Evolutionary conservation across 1,140 invertebrate species (phyloP).

Genomic region (Rhyacophila brunnea): DNA sequence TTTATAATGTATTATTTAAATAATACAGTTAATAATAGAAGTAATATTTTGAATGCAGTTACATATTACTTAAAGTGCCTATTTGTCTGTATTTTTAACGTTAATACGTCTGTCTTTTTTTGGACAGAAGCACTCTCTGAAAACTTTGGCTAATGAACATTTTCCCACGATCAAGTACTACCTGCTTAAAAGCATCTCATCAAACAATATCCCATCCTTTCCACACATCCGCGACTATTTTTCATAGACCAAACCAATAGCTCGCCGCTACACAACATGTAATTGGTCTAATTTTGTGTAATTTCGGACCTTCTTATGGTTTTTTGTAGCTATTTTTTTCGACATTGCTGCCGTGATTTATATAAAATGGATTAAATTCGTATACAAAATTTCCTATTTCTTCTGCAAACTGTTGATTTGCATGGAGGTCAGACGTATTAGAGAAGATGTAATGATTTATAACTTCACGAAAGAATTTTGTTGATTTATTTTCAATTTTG

Average conservation of each 20-base stretch:
- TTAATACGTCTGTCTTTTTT: too few species aligned
- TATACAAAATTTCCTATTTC: conserved; percentile 4
- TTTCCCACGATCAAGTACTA: conserved; percentile 29
- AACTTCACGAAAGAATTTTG: too few species aligned
- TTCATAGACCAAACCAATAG: conserved; percentile 1
- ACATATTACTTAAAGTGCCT: too few species aligned
- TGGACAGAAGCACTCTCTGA: too few species aligned
- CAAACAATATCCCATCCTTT: conserved; percentile 6
- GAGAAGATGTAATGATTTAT: too few species aligned
- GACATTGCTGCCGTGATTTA: conserved; percentile 4
- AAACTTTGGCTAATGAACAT: conserved; percentile 30
- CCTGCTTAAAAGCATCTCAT: conserved; percentile 11
- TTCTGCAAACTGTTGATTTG: not conserved
- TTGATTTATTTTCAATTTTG: too few species aligned
- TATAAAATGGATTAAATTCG: conserved; percentile 15
- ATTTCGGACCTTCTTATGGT: conserved; percentile 5
- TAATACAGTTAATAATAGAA: too few species aligned
- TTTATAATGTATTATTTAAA: too few species aligned
- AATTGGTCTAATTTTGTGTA: conserved; percentile 21
- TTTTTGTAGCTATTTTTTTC: not conserved
- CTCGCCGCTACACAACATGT: not conserved
- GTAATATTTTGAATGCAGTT: too few species aligned
- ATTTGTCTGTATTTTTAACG: too few species aligned
- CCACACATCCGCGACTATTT: not conserved
- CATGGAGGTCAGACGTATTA: too few species aligned